Evolutionary conservation across 2,888 invertebrate genomes (phyloP).

Genomic region (Crematogaster levior): DNA sequence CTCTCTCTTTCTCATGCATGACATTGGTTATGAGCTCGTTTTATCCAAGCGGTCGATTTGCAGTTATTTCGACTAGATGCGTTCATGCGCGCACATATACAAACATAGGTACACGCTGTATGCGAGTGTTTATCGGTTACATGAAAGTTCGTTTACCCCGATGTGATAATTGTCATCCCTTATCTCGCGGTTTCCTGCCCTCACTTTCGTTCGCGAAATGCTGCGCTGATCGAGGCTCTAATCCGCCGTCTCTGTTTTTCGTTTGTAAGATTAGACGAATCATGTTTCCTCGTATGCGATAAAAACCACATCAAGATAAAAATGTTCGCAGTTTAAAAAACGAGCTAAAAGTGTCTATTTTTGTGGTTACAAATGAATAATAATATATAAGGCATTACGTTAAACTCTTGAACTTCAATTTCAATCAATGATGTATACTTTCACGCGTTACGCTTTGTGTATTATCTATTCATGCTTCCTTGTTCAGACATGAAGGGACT

Average conservation of each 20-base stretch:
- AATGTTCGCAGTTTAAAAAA: background rate
- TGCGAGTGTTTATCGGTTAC: constrained; percentile 36
- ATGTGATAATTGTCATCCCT: constrained; percentile 47
- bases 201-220: constrained; percentile 18
- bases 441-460: background rate
- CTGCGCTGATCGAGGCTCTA: background rate
- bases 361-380: background rate
- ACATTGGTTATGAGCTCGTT: too few species aligned
- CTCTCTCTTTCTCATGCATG: too few species aligned
- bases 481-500: background rate
- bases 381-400: background rate
- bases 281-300: background rate
- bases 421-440: background rate
- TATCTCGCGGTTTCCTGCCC: constrained; percentile 47
- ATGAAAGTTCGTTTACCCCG: constrained; percentile 48
- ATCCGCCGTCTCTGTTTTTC: background rate
- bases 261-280: background rate
- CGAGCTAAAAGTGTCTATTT: background rate
- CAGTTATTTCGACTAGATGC: constrained; percentile 7
- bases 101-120: background rate
- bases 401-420: background rate
- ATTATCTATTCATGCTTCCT: background rate
- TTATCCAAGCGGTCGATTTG: background rate
- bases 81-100: background rate
- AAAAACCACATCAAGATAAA: background rate